Conservation (phyloP, 2,888 invertebrate genomes). For the Hypomecis punctinalis region DNA sequence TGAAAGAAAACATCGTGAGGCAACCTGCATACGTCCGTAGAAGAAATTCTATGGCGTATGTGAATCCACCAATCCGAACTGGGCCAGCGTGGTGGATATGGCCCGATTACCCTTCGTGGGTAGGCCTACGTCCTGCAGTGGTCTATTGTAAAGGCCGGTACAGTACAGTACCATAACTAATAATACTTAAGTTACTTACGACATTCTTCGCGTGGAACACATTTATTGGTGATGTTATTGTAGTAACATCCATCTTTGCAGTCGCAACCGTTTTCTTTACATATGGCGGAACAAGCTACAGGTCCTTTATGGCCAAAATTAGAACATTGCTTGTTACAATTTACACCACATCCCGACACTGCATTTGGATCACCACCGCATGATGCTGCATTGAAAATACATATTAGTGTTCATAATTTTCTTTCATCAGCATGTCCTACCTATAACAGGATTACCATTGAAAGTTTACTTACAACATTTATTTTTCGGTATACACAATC, state of each 20-base stretch:
- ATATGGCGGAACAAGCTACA: background rate
- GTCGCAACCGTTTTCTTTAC: background rate
- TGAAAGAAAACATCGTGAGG: too few relatives aligned
- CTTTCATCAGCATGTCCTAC: too few relatives aligned
- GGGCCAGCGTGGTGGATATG: too few relatives aligned
- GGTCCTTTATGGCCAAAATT: slow-evolving; percentile 11
- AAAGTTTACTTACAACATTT: background rate
- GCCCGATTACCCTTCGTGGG: too few relatives aligned
- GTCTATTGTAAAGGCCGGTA: too few relatives aligned
- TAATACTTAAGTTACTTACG: background rate
- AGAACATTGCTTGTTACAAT: slow-evolving; percentile 37
- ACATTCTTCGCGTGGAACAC: slow-evolving; percentile 1
- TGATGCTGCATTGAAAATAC: slow-evolving; percentile 25
- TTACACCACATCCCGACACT: slow-evolving; percentile 37
- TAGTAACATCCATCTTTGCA: too few relatives aligned
- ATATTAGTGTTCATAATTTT: too few relatives aligned
- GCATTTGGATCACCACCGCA: slow-evolving; percentile 44
- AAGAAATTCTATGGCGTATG: too few relatives aligned
- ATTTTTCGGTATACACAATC: background rate
- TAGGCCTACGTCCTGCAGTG: too few relatives aligned
- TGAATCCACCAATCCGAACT: too few relatives aligned
- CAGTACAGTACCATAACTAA: background rate
- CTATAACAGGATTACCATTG: background rate
- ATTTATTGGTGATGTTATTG: background rate
- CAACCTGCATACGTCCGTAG: too few relatives aligned